Evolutionary conservation across 1,140 invertebrate genomes (phyloP), one percentile per base, ranked within the genome.

Genomic region (Procambarus clarkii): DNA sequence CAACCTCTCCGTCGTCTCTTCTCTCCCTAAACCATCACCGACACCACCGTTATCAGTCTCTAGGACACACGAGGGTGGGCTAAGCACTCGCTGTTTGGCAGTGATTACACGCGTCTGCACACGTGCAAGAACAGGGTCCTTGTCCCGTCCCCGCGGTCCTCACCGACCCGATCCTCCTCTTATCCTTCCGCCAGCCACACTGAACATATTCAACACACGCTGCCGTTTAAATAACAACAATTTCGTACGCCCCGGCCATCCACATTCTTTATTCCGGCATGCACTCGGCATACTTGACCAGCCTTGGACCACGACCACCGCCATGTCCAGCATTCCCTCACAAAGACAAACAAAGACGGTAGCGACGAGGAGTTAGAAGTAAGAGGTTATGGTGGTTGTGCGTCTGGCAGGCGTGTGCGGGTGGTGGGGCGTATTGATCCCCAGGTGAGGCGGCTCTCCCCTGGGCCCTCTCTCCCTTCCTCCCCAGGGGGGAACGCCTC

Each of bases 101-200:
- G 89, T 86, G 58, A 64, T 85, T 54, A 82, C 77, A 90, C 82
- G 77, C 60, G 82, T 45, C 21, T 48, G 7, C n/a, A 83, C 89
- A 91, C 82, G 83, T 85, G 89, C 77, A 80, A 50, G 60, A 69
- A 78, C 44, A 85, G 89, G 89, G 89, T 91, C 89, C 82, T 91
- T 91, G 88, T 90, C 88, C 82, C 82, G 76, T 86, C 89, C 89
- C 74, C 89, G 82, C 77, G 82, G 82, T 85, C 89, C 82, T 54
- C 60, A 60, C 81, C 71, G 54, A 79, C 74, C 89, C 89, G n/a
- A 48, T 8, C 76, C 89, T 85, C 89, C 89, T 89, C 89, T 79
- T 50, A 78, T 48, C 89, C 89, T 91, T 54, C 60, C 89, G 54
- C 77, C 82, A 85, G 83, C 89, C 89, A 91, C 82, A 91, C 89